Percentiles rank a stretch among this genome's conserved stretches.
Evolutionary conservation across 2,113 vertebrate species (phyloP).

Genomic region (Myanophis thanlyinensis): DNA sequence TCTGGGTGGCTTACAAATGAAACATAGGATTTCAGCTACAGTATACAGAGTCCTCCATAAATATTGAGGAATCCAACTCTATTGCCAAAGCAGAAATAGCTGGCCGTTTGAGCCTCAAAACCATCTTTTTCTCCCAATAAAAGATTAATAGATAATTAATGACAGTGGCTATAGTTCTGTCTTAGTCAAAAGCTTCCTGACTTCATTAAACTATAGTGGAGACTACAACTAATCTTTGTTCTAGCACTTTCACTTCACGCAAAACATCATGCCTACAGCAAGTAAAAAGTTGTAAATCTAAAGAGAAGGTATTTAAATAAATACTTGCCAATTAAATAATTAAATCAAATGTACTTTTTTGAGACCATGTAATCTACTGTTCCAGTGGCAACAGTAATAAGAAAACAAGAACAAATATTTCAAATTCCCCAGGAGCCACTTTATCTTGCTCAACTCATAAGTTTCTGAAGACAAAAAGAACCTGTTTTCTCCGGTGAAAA

Average conservation of each 20-base stretch:
- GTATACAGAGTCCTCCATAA: neutral
- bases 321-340: neutral
- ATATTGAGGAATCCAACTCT: neutral
- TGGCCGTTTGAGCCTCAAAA: neutral
- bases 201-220: neutral
- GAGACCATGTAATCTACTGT: neutral
- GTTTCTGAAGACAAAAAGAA: neutral
- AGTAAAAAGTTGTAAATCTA: neutral
- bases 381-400: neutral
- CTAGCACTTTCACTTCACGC: accelerated
- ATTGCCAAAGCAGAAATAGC: neutral
- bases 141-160: neutral
- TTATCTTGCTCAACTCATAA: neutral
- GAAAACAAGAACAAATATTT: slow-evolving; percentile 19
- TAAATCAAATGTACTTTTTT: neutral
- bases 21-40: neutral
- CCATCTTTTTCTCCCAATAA: neutral
- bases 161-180: neutral
- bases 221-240: neutral
- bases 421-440: slow-evolving; percentile 3
- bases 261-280: neutral
- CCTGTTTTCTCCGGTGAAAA: neutral
- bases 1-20: neutral
- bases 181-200: neutral
- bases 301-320: neutral